Evolutionary conservation across 2,797 vertebrate genomes (phyloP), one percentile per base, ranked within the genome.

Genomic region (Anas capensis): DNA sequence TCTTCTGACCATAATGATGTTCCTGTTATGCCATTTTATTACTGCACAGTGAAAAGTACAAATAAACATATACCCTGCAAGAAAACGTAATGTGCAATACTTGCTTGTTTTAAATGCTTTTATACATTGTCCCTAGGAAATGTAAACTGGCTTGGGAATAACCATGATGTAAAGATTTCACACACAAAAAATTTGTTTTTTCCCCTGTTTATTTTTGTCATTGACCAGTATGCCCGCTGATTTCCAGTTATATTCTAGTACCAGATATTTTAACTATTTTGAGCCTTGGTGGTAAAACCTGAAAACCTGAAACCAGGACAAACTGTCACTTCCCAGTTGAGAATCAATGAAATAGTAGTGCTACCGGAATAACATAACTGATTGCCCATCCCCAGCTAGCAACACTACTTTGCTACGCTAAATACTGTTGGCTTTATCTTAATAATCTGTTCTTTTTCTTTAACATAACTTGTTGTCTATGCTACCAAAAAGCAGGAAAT

Each of bases 51-150:
- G 86, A 82, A 95, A 95, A 95, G 78, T 89, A 48, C 73, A 93
- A 93, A 93, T 93, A 96, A 95, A 94, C 68, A 71, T 66, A 90
- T 53, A 90, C 64, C 49, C 68, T 27, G 24, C 60, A 83, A 77
- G 70, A 91, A 87, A 93, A 92, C 61, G 62, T 86, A 85, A 89
- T 54, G 21, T 80, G 48, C 27, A 51, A 71, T 92, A 87, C 80
- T 97, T 93, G 88, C 85, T 97, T 95, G 56, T 58, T 95, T 84
- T 80, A 95, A 96, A 76, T 86, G 80, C 84, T 97, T 97, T 95
- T 78, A 95, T 96, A 90, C 64, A 73, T 27, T 94, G 92, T 88
- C 84, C 93, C 95, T 91, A 95, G 86, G 70, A 96, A 96, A 95
- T 87, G 76, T n/a, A 92, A 95, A 83, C 82, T 94, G 79, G 69